phyloP scores from a whole-genome alignment of 2,888 invertebrate species.

The Beris chalybata region DNA sequence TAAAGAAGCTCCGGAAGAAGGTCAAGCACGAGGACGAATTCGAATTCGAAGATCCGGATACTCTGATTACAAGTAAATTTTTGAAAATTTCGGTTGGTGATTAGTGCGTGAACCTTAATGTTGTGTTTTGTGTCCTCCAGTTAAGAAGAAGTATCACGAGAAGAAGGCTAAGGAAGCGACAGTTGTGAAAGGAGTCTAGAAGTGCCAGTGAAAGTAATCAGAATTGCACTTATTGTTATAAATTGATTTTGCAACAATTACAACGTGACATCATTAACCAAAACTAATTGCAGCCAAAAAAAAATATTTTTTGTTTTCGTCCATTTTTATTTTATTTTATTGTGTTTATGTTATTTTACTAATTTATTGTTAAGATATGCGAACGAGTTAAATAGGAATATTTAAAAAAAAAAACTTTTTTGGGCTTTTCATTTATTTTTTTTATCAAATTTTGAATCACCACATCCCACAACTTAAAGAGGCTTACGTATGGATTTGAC shows the following conservation, averaged over 20 bases:
- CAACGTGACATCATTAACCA: conserved; percentile 26
- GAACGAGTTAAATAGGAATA: too few relatives aligned
- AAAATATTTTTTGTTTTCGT: not conserved
- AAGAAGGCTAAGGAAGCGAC: conserved; percentile 45
- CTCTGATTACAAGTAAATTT: conserved; percentile 51
- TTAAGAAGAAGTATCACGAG: conserved; percentile 50
- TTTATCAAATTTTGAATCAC: too few relatives aligned
- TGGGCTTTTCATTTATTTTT: too few relatives aligned
- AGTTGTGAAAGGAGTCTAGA: conserved; percentile 29
- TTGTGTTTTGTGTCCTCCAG: conserved; percentile 43
- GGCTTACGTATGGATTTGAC: too few relatives aligned
- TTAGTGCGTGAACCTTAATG: not conserved
- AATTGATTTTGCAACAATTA: not conserved
- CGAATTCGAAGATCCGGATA: conserved; percentile 48
- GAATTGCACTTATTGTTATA: not conserved
- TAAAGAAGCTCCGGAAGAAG: conserved; percentile 54
- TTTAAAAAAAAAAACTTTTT: too few relatives aligned
- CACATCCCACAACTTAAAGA: too few relatives aligned
- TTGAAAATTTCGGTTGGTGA: not conserved
- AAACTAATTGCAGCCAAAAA: conserved; percentile 27
- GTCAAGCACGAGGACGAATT: conserved; percentile 46
- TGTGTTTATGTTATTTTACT: too few relatives aligned
- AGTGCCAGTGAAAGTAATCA: not conserved
- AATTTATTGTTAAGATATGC: conserved; percentile 22
- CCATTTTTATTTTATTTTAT: too few relatives aligned